Conservation (phyloP, 2,797 vertebrate genomes). For the Hephaestus fuliginosus region DNA sequence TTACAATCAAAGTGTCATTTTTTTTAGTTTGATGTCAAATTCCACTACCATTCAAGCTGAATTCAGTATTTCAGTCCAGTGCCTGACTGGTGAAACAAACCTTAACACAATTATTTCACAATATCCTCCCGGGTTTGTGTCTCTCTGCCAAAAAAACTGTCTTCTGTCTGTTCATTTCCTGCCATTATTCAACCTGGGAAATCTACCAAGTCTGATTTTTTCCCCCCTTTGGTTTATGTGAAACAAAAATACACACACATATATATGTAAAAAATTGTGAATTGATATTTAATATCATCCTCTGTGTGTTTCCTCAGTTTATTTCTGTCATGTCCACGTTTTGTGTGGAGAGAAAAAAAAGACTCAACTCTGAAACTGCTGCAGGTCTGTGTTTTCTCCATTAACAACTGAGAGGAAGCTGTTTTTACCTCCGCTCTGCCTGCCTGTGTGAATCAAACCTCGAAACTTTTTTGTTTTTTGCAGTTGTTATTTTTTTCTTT, state of each 20-base stretch:
- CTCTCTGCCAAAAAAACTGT: neutral
- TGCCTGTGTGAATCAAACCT: conserved; percentile 5
- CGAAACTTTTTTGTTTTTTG: conserved; percentile 26
- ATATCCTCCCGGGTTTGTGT: conserved; percentile 1
- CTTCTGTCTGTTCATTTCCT: neutral
- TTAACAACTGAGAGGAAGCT: conserved; percentile 17
- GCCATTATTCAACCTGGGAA: conserved; percentile 1
- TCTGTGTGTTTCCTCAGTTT: neutral
- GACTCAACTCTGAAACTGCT: neutral
- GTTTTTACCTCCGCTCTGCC: neutral
- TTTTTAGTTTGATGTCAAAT: neutral
- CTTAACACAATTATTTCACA: neutral
- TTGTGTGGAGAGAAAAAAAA: neutral
- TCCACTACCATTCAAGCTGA: neutral
- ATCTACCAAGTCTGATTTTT: neutral
- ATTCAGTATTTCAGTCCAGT: neutral
- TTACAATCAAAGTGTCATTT: too few relatives aligned
- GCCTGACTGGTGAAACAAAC: neutral
- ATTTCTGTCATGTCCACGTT: conserved; percentile 6
- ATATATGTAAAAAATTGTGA: neutral
- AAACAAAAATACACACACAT: too few relatives aligned
- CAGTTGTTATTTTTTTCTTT: conserved; percentile 11
- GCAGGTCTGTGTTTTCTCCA: conserved; percentile 20
- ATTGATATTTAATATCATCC: neutral
- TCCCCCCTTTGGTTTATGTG: neutral